Evolutionary conservation across 2,888 invertebrate genomes (phyloP).

Genomic region (Steinernema hermaphroditum): DNA sequence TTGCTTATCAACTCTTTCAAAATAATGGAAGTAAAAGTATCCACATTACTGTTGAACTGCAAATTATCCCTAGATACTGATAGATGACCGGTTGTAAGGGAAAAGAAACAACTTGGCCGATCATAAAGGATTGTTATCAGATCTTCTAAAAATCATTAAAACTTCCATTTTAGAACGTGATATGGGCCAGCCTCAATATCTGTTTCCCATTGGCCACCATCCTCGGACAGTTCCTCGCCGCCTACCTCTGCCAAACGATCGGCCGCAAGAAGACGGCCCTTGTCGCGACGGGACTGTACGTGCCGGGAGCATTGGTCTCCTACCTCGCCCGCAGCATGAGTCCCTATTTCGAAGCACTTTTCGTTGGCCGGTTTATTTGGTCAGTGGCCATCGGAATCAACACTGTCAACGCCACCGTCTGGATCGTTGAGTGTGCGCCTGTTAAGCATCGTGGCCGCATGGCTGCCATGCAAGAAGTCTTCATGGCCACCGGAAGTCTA

Average conservation of each 20-base stretch:
- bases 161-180: constrained; percentile 44
- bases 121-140: background rate
- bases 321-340: constrained; percentile 35
- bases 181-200: constrained; percentile 54
- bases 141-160: background rate
- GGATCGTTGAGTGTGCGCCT: constrained; percentile 50
- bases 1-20: too few species aligned
- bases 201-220: constrained; percentile 56
- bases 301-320: constrained; percentile 41
- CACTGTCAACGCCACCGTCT: constrained; percentile 46
- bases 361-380: constrained; percentile 43
- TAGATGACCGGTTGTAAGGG: too few species aligned
- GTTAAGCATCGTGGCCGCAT: constrained; percentile 43
- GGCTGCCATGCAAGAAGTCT: constrained; percentile 51
- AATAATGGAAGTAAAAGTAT: too few species aligned
- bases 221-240: constrained; percentile 54
- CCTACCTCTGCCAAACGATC: constrained; percentile 45
- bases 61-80: too few species aligned
- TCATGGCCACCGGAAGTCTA: constrained; percentile 46
- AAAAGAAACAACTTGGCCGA: background rate
- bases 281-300: constrained; percentile 38
- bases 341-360: constrained; percentile 39
- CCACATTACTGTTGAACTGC: too few species aligned
- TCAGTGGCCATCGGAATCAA: constrained; percentile 42
- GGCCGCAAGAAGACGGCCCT: constrained; percentile 40